Evolutionary conservation across 2,888 invertebrate species (phyloP).

Genomic region (Agrilus biguttatus): DNA sequence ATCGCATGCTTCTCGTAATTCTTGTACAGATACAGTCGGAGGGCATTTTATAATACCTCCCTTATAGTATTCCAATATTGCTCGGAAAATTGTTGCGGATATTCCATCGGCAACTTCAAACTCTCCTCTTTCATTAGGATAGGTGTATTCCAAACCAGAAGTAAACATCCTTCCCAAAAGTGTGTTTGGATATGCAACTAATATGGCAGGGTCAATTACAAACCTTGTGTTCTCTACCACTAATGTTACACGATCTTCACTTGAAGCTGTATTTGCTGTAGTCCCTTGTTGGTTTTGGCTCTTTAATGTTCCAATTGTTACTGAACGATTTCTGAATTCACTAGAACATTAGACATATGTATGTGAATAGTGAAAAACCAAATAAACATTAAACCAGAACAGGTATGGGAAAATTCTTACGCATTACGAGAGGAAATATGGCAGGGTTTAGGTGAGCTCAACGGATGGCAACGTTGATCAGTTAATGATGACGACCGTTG

Average conservation of each 20-base stretch:
- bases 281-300: conserved; percentile 10
- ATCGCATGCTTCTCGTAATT: conserved; percentile 95
- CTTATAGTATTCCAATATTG: conserved; percentile 89
- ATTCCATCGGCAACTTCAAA: conserved; percentile 94
- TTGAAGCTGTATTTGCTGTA: conserved; percentile 14
- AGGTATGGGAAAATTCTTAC: too few relatives aligned
- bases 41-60: conserved; percentile 88
- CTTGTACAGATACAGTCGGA: conserved; percentile 88
- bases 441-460: conserved; percentile 36
- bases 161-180: conserved; percentile 99
- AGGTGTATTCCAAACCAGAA: conserved; percentile 79
- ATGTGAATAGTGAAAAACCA: not conserved
- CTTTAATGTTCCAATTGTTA: conserved; percentile 19
- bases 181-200: conserved; percentile 92
- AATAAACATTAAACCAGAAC: not conserved
- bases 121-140: conserved; percentile 92
- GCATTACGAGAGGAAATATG: conserved; percentile 29
- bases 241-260: conserved; percentile 72
- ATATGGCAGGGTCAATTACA: conserved; percentile 82
- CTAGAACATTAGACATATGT: conserved; percentile 1
- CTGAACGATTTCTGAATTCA: conserved; percentile 22
- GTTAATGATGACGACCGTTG: conserved; percentile 36
- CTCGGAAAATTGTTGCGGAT: conserved; percentile 85
- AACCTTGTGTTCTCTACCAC: conserved; percentile 92
- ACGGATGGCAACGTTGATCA: conserved; percentile 37